Conservation (phyloP, 2,113 vertebrate species). For the Delphinus delphis region DNA sequence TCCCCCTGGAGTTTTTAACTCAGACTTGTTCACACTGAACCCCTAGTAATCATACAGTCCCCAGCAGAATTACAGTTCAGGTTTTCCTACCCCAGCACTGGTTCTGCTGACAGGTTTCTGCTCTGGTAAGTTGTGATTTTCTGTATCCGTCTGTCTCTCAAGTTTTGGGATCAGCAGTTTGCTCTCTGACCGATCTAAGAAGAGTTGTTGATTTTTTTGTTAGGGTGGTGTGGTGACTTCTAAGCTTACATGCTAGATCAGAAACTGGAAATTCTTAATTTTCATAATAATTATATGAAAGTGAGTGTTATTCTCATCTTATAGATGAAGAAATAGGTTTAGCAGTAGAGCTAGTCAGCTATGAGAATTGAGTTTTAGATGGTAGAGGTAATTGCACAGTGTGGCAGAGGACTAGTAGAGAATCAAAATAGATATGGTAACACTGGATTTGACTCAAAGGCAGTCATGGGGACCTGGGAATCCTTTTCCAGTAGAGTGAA, state of each 20-base stretch:
- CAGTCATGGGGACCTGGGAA: neutral
- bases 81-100: neutral
- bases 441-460: neutral
- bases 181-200: neutral
- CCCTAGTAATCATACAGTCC: neutral
- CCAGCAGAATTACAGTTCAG: neutral
- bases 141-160: neutral
- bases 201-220: neutral
- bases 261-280: constrained; percentile 6
- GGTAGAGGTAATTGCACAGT: neutral
- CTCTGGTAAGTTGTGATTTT: neutral
- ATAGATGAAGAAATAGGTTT: neutral
- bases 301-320: neutral
- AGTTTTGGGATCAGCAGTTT: neutral
- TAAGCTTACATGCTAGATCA: neutral
- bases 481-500: neutral
- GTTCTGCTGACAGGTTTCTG: neutral
- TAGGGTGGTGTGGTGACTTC: neutral
- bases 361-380: neutral
- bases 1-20: neutral
- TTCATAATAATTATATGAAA: constrained; percentile 12
- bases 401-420: neutral
- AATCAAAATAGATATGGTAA: neutral
- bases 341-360: neutral
- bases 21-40: neutral